phyloP scores from a whole-genome alignment of 2,113 vertebrate species.

The Cervus canadensis region DNA sequence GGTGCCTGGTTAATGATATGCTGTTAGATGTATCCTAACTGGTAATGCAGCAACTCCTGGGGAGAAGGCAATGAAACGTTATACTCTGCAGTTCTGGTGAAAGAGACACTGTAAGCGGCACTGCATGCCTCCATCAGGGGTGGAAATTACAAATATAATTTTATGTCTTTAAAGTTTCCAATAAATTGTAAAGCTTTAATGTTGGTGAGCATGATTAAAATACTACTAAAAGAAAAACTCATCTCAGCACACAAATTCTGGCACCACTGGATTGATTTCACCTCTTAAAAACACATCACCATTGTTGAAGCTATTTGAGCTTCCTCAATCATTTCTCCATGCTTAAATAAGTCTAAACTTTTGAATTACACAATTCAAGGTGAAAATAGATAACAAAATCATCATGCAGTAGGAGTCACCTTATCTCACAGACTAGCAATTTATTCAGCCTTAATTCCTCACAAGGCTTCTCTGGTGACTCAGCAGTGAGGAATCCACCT shows the following conservation, averaged over 20 bases:
- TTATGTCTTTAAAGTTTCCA: constrained; percentile 40
- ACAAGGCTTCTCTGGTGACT: background rate
- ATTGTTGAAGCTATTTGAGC: background rate
- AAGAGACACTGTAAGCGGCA: background rate
- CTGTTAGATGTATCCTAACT: constrained; percentile 48
- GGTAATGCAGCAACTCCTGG: constrained; percentile 33
- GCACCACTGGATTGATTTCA: background rate
- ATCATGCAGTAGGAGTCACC: background rate
- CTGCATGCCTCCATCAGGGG: constrained; percentile 10
- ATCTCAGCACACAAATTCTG: background rate
- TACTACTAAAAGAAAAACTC: background rate
- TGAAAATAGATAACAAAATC: background rate
- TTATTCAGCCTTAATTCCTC: background rate
- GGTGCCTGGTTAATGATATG: constrained; percentile 61
- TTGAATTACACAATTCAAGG: background rate
- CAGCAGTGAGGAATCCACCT: background rate
- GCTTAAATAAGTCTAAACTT: background rate
- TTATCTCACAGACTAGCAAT: background rate
- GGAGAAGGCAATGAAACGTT: constrained; percentile 65
- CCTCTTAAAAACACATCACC: background rate
- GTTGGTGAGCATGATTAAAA: constrained; percentile 25
- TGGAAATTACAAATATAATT: constrained; percentile 45
- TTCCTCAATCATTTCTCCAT: background rate
- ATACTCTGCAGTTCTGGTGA: constrained; percentile 11
- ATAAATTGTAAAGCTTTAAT: constrained; percentile 21